Evolutionary conservation across 1,140 invertebrate genomes (phyloP).

Genomic region (Orchesella cincta): DNA sequence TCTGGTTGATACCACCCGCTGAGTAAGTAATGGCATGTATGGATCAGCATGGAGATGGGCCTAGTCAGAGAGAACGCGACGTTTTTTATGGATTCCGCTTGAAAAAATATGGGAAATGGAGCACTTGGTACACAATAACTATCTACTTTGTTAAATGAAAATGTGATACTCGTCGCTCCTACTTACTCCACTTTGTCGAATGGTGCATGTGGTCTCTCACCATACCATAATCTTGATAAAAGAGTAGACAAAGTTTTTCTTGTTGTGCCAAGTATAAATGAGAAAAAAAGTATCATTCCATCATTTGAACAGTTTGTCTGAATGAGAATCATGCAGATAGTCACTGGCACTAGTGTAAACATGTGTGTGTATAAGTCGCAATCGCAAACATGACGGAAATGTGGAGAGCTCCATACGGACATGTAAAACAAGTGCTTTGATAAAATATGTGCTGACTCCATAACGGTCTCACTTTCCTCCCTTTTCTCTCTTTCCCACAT

Average conservation of each 20-base stretch:
- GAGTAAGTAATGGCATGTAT: constrained; percentile 9
- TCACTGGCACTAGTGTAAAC: no score
- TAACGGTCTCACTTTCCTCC: no score
- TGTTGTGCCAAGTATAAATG: neutral
- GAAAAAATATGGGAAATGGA: constrained; percentile 1
- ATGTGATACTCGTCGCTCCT: neutral
- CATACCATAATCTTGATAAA: neutral
- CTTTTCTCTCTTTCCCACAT: no score
- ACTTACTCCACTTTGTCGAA: neutral
- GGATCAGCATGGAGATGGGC: neutral
- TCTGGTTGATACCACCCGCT: neutral
- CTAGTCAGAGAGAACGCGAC: neutral
- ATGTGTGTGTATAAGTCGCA: no score
- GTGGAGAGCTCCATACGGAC: no score
- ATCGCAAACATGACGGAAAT: no score
- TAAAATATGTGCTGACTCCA: no score
- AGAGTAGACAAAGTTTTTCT: neutral
- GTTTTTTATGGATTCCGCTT: constrained; percentile 10
- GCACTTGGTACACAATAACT: neutral
- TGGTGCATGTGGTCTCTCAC: neutral
- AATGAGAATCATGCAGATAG: no score
- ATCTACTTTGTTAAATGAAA: neutral
- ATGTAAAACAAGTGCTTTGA: no score
- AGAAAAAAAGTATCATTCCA: neutral
- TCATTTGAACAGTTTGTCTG: neutral